Conservation (phyloP, 2,888 invertebrate genomes). For the Orchestes rusci region DNA sequence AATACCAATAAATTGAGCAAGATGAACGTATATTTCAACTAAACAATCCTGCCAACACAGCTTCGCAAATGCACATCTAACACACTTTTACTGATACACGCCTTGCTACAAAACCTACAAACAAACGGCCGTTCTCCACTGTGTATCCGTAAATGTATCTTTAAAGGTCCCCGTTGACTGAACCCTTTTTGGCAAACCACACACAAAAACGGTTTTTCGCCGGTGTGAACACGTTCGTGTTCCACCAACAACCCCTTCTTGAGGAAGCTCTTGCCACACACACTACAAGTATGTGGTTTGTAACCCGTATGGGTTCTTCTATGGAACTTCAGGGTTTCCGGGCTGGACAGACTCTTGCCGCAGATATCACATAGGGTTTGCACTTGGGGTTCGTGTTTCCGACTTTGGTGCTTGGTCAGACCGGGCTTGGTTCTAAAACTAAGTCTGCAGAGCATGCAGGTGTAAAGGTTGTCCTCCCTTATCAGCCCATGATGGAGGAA, state of each 20-base stretch:
- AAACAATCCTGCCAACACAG: conserved; percentile 25
- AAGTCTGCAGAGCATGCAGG: conserved; percentile 27
- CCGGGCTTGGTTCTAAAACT: conserved; percentile 29
- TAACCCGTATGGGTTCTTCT: conserved; percentile 34
- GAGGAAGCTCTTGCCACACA: conserved; percentile 48
- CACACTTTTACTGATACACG: conserved; percentile 30
- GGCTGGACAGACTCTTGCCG: conserved; percentile 35
- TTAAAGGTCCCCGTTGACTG: conserved; percentile 38
- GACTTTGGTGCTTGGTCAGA: conserved; percentile 28
- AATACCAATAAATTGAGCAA: no score
- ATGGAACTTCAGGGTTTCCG: conserved; percentile 35
- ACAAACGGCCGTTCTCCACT: conserved; percentile 37
- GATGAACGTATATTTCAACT: no score
- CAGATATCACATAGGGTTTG: conserved; percentile 41
- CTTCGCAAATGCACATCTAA: conserved; percentile 29
- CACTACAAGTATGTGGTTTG: conserved; percentile 33
- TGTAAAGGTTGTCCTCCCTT: conserved; percentile 19
- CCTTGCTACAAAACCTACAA: conserved; percentile 31
- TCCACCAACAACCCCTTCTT: conserved; percentile 33
- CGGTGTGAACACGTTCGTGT: conserved; percentile 38
- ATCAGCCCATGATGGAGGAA: conserved; percentile 17
- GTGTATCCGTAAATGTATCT: conserved; percentile 36
- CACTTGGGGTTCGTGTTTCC: conserved; percentile 30
- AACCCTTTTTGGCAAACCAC: conserved; percentile 49
- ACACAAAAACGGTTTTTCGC: conserved; percentile 37